These are phyloP conservation scores for Calosoma granatense DNA, from an alignment of 1,140 invertebrate genomes.

Conservation along the genomic window DNA sequence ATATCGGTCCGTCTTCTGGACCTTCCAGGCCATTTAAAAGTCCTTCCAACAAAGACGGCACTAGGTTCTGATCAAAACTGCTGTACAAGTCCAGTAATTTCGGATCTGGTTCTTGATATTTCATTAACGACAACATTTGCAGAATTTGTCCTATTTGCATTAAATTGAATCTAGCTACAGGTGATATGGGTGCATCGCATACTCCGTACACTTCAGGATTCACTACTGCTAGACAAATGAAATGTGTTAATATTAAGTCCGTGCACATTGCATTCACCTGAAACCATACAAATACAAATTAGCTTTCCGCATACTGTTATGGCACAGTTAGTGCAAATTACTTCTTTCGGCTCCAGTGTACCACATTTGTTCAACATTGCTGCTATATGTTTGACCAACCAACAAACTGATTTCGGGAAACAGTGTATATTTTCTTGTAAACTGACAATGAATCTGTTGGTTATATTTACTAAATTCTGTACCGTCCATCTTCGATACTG, in stretches of 20 bases:
- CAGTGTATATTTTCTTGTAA: conserved; percentile 81
- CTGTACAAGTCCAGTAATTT: conserved; percentile 64
- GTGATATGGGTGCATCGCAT: conserved; percentile 85
- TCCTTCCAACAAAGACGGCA: conserved; percentile 61
- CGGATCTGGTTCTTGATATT: conserved; percentile 66
- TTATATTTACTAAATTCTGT: conserved; percentile 70
- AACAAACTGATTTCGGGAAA: conserved; percentile 78
- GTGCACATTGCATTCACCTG: conserved; percentile 72
- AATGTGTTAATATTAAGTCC: conserved; percentile 87
- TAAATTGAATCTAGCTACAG: conserved; percentile 84
- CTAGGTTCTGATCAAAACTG: conserved; percentile 64
- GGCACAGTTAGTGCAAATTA: conserved; percentile 28
- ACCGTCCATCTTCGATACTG: conserved; percentile 68
- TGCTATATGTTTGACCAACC: conserved; percentile 69
- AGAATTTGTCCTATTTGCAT: conserved; percentile 87
- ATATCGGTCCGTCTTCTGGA: conserved; percentile 40
- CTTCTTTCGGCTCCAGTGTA: conserved; percentile 50
- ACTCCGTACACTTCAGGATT: conserved; percentile 96
- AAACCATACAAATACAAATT: conserved; percentile 29
- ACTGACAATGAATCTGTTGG: conserved; percentile 72
- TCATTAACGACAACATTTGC: conserved; percentile 78
- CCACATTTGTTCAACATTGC: conserved; percentile 54
- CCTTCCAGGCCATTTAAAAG: conserved; percentile 53
- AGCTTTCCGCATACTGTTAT: neutral
- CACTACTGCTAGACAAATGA: conserved; percentile 93